A percentile compares a stretch with the other conserved stretches of the same genome.
phyloP scores from a whole-genome alignment of 2,888 invertebrate species.

The Furcula furcula region DNA sequence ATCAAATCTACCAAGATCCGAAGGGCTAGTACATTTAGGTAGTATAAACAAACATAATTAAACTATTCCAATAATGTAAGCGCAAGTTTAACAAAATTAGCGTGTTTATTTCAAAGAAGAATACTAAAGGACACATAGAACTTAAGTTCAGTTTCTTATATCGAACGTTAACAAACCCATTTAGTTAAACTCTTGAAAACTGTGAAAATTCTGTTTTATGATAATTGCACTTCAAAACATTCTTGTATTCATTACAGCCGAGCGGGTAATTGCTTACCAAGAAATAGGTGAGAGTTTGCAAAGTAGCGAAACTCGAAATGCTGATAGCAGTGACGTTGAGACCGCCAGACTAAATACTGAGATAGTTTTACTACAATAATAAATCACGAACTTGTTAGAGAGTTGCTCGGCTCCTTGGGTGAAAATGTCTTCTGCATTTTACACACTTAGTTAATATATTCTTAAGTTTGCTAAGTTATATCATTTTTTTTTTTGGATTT shows the following conservation, averaged over 20 bases:
- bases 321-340: constrained; percentile 58
- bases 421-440: constrained; percentile 32
- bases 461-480: constrained; percentile 12
- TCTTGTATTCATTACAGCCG: constrained; percentile 30
- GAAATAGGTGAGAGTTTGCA: constrained; percentile 37
- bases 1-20: too few species aligned
- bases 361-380: constrained; percentile 63
- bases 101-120: too few species aligned
- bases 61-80: too few species aligned
- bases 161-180: neutral
- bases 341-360: constrained; percentile 60
- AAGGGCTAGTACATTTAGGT: too few species aligned
- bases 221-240: constrained; percentile 20
- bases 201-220: constrained; percentile 8
- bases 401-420: constrained; percentile 32
- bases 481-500: neutral
- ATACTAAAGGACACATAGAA: too few species aligned
- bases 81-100: too few species aligned
- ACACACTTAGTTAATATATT: constrained; percentile 15
- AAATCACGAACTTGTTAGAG: constrained; percentile 59
- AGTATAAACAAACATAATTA: too few species aligned
- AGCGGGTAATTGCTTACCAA: constrained; percentile 41
- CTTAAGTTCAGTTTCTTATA: too few species aligned
- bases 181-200: constrained; percentile 3
- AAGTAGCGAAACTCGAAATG: constrained; percentile 39